Percentiles rank a stretch among this genome's conserved stretches.
These are phyloP conservation scores for Tachyglossus aculeatus DNA, from an alignment of 2,797 vertebrate species.

Conservation along the genomic window DNA sequence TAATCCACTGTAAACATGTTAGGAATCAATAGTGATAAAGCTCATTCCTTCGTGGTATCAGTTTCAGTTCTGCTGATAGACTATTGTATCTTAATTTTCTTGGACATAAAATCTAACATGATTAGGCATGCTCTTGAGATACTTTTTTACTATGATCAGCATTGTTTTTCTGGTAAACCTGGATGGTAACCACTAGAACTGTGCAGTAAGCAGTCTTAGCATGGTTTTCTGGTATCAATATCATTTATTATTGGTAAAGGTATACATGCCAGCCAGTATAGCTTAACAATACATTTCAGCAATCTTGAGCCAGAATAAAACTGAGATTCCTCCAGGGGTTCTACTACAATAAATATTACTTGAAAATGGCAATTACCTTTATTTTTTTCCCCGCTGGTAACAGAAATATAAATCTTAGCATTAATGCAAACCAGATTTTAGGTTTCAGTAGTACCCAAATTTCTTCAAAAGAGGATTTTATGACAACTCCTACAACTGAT, in stretches of 20 bases:
- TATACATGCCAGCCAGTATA: constrained; percentile 15
- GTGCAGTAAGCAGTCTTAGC: constrained; percentile 35
- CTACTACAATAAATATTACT: neutral
- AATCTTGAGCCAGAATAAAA: constrained; percentile 30
- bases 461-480: constrained; percentile 42
- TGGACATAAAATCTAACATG: constrained; percentile 58
- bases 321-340: constrained; percentile 11
- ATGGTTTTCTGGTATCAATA: constrained; percentile 24
- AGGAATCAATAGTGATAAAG: constrained; percentile 60
- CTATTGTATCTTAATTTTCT: constrained; percentile 56
- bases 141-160: constrained; percentile 47
- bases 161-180: constrained; percentile 9
- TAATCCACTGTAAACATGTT: constrained; percentile 41
- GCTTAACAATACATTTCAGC: constrained; percentile 30
- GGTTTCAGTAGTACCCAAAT: constrained; percentile 23
- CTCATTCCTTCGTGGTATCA: constrained; percentile 21
- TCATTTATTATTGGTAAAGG: constrained; percentile 38
- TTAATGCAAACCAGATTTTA: constrained; percentile 27
- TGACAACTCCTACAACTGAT: constrained; percentile 39
- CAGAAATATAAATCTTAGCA: constrained; percentile 31
- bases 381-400: constrained; percentile 7
- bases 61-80: constrained; percentile 25
- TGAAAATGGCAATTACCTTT: constrained; percentile 12
- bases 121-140: constrained; percentile 50
- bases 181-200: constrained; percentile 17